Evolutionary conservation across 2,113 vertebrate genomes (phyloP).

Genomic region (Serilophus lunatus): DNA sequence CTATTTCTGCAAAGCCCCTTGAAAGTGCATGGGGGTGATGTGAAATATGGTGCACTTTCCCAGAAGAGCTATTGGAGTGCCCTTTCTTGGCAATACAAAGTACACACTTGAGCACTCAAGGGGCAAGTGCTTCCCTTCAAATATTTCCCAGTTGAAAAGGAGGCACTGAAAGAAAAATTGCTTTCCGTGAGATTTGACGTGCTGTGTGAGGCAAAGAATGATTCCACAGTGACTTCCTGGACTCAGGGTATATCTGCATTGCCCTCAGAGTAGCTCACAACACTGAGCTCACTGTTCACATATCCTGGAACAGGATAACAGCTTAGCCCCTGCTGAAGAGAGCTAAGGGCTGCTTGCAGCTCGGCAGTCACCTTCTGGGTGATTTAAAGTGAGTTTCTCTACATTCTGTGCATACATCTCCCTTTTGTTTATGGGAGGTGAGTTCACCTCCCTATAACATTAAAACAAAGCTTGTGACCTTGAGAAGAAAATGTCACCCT

Average conservation of each 20-base stretch:
- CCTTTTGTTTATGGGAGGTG: background rate
- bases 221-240: background rate
- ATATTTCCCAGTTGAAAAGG: slow-evolving; percentile 38
- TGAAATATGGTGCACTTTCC: slow-evolving; percentile 57
- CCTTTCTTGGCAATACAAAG: slow-evolving; percentile 57
- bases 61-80: slow-evolving; percentile 60
- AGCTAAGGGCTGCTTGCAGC: background rate
- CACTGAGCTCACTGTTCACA: no score
- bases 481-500: background rate
- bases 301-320: background rate
- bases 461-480: background rate
- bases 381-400: background rate
- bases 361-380: rapidly evolving
- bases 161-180: slow-evolving; percentile 55
- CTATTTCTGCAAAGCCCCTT: slow-evolving; percentile 33
- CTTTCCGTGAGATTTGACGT: slow-evolving; percentile 26
- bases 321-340: rapidly evolving
- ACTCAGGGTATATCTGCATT: background rate
- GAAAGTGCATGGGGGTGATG: slow-evolving; percentile 38
- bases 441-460: background rate
- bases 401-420: background rate
- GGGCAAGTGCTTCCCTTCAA: slow-evolving; percentile 44
- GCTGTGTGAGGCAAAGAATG: slow-evolving; percentile 2
- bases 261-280: background rate
- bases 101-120: slow-evolving; percentile 62